Percentiles rank a stretch among this genome's conserved stretches.
phyloP scores from a whole-genome alignment of 1,140 invertebrate genomes.

The Sitophilus oryzae region DNA sequence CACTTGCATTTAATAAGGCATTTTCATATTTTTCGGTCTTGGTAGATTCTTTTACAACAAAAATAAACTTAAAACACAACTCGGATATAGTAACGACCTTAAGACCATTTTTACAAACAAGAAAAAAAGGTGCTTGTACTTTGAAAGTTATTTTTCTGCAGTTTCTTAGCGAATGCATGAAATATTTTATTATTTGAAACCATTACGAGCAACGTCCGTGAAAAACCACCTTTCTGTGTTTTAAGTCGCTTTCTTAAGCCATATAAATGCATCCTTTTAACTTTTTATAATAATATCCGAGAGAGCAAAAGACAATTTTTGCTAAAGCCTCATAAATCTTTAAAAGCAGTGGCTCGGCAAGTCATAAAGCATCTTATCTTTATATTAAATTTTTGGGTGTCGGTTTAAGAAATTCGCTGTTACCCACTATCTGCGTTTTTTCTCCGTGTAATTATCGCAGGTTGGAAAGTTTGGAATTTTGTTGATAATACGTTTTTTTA shows the following conservation, averaged over 20 bases:
- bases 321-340: slow-evolving; percentile 9
- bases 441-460: not conserved
- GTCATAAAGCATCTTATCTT: slow-evolving; percentile 9
- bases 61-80: not conserved
- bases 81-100: not conserved
- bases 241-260: slow-evolving; percentile 7
- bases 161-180: not conserved
- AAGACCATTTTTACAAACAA: not conserved
- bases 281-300: slow-evolving; percentile 10
- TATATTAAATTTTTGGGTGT: slow-evolving; percentile 6
- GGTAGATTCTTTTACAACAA: no score
- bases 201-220: slow-evolving; percentile 1
- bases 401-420: not conserved
- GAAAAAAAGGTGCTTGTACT: not conserved
- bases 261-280: slow-evolving; percentile 9
- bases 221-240: slow-evolving; percentile 1
- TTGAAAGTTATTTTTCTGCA: not conserved
- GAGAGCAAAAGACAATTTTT: slow-evolving; percentile 11
- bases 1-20: not conserved
- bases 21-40: not conserved
- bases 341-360: slow-evolving; percentile 2
- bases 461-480: not conserved
- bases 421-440: slow-evolving; percentile 6
- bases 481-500: not conserved
- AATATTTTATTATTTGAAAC: slow-evolving; percentile 1